Evolutionary conservation across 2,113 vertebrate species (phyloP).

Genomic region (Galemys pyrenaicus): DNA sequence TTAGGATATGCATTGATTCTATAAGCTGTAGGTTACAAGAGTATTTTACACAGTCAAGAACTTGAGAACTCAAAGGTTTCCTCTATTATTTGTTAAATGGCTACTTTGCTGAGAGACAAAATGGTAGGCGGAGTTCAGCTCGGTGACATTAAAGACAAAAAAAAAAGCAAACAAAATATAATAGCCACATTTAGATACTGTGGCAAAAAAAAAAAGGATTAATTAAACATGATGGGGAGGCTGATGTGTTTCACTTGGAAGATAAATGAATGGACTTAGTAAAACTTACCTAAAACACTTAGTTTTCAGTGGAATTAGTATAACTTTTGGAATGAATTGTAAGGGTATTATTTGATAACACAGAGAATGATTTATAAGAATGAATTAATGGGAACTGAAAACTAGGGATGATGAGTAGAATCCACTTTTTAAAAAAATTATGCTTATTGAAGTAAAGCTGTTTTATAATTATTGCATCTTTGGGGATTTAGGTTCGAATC

Average conservation of each 20-base stretch:
- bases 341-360: neutral
- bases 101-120: conserved; percentile 40
- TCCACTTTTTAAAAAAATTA: neutral
- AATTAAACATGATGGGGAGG: neutral
- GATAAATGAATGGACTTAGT: neutral
- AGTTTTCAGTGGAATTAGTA: neutral
- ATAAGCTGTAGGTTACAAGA: conserved; percentile 70
- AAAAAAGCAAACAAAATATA: conserved; percentile 35
- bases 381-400: neutral
- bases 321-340: neutral
- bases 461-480: no score
- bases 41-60: conserved; percentile 72
- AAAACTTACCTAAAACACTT: conserved; percentile 1
- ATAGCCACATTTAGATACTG: neutral
- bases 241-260: neutral
- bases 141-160: neutral
- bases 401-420: neutral
- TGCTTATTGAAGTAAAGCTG: no score
- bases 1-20: conserved; percentile 68
- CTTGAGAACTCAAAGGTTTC: conserved; percentile 67
- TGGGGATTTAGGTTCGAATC: no score
- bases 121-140: neutral
- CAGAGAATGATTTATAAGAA: neutral
- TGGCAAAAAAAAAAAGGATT: conserved; percentile 4
- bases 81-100: conserved; percentile 60